A percentile compares a stretch with the other conserved stretches of the same genome.
phyloP scores from a whole-genome alignment of 92 coral and sea anemone genomes.

The Pocillopora meandrina region DNA sequence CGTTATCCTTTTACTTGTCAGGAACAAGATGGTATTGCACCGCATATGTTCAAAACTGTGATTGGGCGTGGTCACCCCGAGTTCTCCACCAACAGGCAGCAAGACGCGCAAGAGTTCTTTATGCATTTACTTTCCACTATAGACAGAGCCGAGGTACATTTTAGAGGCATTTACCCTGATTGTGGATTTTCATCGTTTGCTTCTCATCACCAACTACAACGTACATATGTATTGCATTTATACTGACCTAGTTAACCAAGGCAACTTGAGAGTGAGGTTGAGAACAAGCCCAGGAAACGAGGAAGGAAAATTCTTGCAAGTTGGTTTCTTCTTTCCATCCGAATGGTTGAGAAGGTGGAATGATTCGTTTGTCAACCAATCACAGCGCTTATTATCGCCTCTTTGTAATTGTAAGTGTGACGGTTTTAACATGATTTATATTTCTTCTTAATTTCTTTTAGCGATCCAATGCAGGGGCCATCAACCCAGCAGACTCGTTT shows the following conservation, averaged over 20 bases:
- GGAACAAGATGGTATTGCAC: constrained; percentile 94
- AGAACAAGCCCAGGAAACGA: no score
- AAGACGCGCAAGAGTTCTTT: constrained; percentile 94
- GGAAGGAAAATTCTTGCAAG: no score
- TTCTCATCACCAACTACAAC: no score
- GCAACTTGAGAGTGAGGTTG: no score
- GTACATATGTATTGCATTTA: no score
- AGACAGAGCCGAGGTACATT: constrained; percentile 86
- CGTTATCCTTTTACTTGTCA: neutral
- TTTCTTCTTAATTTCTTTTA: constrained; percentile 28
- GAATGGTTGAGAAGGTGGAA: no score
- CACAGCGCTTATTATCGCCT: no score
- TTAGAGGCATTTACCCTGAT: neutral
- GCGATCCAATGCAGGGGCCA: constrained; percentile 77
- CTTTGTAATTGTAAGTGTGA: neutral
- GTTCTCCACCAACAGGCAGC: constrained; percentile 93
- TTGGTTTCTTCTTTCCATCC: no score
- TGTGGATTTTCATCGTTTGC: neutral
- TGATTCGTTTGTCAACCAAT: no score
- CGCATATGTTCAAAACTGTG: constrained; percentile 94
- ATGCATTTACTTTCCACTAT: constrained; percentile 80
- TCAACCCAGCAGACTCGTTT: constrained; percentile 90
- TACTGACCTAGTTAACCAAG: no score
- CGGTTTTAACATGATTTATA: neutral
- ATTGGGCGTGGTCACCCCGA: constrained; percentile 98